Base-by-base conservation (phyloP, 1,140 invertebrate species). In the Drosophila virilis region DNA sequence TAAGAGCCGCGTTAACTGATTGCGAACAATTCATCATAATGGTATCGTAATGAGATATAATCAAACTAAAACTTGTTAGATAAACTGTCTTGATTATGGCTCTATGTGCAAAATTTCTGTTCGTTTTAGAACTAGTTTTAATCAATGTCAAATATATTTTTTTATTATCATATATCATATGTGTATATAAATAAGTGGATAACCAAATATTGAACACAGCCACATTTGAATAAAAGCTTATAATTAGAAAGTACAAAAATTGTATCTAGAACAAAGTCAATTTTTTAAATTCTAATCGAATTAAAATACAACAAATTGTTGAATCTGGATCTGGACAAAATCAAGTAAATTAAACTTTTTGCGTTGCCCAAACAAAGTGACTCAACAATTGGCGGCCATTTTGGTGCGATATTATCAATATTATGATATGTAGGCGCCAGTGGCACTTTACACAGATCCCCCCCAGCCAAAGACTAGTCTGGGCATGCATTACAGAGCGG, bases 361-460 rank as follows among this genome's bases (percentile, higher is more conserved):
- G 64, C 64, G 60, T 74, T 55, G 42, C 33, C 35, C 7, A 55
- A 55, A 32, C 22, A 8, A 13, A 35, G 45, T 84, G 80, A 83
- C 35, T 83, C 80, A 83, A 52, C 35, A 45, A 51, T 54, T 10
- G 65, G 33, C 80, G 70, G 75, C 82, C 83, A 82, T 76, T 78
- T 85, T 78, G 64, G 48, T 78, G 57, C 72, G 78, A 85, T 85
- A 85, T 85, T 88, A 85, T 85, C 82, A 73, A 46, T 70, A 72
- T 28, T 78, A 69, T 88, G 71, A 74, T 88, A 85, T 88, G 83
- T 67, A 85, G 82, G 82, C 82, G 82, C 82, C 82, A 85, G 59
- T 78, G 79, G 83, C 82, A 85, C 83, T 85, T 85, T 85, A 88
- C 67, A 54, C 66, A 85, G 83, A 85, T 88, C 82, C 83, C 82